Evolutionary conservation across 1,140 invertebrate species (phyloP).

Genomic region (Vanessa tameamea): DNA sequence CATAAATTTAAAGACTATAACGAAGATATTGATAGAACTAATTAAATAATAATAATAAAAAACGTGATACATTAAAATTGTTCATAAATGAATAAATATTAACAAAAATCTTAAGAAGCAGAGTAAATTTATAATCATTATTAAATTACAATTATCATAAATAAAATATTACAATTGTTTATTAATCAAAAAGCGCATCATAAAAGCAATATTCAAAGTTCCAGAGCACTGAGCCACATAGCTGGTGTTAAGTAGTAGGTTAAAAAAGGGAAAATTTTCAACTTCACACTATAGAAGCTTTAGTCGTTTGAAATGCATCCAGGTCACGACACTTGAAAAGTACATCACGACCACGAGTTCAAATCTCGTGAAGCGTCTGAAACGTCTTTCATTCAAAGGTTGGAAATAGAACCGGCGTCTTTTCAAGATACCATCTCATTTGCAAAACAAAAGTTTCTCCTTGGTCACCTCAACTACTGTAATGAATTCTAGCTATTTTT

Average conservation of each 20-base stretch:
- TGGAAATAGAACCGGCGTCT: conserved; percentile 30
- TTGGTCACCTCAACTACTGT: not conserved
- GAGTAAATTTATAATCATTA: no score
- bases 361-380: conserved; percentile 29
- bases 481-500: not conserved
- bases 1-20: no score
- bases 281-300: conserved; percentile 19
- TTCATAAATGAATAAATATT: no score
- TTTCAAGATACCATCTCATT: conserved; percentile 41
- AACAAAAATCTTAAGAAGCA: no score
- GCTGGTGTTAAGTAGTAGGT: conserved; percentile 9
- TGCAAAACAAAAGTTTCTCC: conserved; percentile 33
- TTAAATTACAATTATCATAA: no score
- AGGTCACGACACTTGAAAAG: conserved; percentile 39
- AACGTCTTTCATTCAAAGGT: conserved; percentile 35
- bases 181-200: not conserved
- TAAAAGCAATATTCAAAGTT: not conserved
- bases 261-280: conserved; percentile 7
- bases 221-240: not conserved
- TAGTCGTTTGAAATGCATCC: conserved; percentile 34
- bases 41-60: no score
- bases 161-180: no score
- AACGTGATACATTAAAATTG: no score
- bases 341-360: conserved; percentile 35
- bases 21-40: no score